These are phyloP conservation scores for Abrostola triplasia DNA, from an alignment of 2,888 invertebrate species.

Conservation along the genomic window DNA sequence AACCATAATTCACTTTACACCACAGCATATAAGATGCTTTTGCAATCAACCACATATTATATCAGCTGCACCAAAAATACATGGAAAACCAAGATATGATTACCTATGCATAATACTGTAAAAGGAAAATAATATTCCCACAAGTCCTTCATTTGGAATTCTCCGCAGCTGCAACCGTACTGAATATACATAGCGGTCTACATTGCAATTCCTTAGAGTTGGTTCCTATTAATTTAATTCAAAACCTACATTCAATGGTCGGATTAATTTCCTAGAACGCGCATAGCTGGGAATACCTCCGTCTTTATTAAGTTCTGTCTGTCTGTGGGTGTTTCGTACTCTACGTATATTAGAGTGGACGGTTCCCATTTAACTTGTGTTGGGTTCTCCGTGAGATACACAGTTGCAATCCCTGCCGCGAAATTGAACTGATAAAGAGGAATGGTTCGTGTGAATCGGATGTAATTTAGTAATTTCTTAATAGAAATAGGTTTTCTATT, in stretches of 20 bases:
- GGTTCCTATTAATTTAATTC: slow-evolving; percentile 46
- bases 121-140: slow-evolving; percentile 14
- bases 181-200: slow-evolving; percentile 39
- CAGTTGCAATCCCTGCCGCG: slow-evolving; percentile 25
- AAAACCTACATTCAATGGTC: slow-evolving; percentile 35
- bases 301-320: slow-evolving; percentile 29
- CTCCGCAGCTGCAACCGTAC: slow-evolving; percentile 22
- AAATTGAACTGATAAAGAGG: slow-evolving; percentile 32
- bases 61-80: no score
- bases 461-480: no score
- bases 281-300: slow-evolving; percentile 10
- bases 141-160: slow-evolving; percentile 34
- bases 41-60: no score
- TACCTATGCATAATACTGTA: not conserved
- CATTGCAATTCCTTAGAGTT: slow-evolving; percentile 30
- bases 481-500: no score
- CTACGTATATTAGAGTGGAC: slow-evolving; percentile 9
- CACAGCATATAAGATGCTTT: no score
- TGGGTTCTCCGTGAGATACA: slow-evolving; percentile 11
- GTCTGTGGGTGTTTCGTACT: slow-evolving; percentile 19
- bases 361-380: slow-evolving; percentile 34
- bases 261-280: slow-evolving; percentile 43
- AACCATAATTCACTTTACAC: no score
- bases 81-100: no score
- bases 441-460: slow-evolving; percentile 15